Evolutionary conservation across 2,797 vertebrate species (phyloP).

Genomic region (Nyctalus aviator): DNA sequence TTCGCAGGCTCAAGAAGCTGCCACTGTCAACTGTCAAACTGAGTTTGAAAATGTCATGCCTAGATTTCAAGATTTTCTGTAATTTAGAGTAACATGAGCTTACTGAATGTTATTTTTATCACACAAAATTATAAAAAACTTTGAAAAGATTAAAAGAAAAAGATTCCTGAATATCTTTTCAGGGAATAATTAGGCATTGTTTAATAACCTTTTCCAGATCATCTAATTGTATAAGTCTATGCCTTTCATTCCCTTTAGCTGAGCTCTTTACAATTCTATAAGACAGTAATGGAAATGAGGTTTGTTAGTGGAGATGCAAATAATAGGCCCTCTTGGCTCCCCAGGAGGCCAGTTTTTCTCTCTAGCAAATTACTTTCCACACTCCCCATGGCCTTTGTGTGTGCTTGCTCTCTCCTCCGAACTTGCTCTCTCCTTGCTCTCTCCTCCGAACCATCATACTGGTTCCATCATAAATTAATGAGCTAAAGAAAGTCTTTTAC

Average conservation of each 20-base stretch:
- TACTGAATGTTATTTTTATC: no score
- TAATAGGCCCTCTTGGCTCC: neutral
- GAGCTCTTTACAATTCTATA: conserved; percentile 38
- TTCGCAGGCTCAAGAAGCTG: neutral
- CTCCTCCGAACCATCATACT: neutral
- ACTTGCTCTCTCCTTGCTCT: neutral
- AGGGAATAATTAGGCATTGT: conserved; percentile 26
- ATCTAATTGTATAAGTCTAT: conserved; percentile 25
- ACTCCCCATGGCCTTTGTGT: rapidly evolving
- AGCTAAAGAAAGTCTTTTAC: neutral
- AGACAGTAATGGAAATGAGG: conserved; percentile 37
- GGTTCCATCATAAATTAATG: neutral
- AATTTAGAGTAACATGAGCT: neutral
- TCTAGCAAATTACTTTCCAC: neutral
- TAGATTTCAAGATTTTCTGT: neutral
- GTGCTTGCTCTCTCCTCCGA: neutral
- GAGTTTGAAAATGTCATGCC: neutral
- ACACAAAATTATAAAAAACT: no score
- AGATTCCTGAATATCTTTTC: conserved; percentile 1
- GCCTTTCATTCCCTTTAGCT: conserved; percentile 39
- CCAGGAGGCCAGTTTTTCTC: neutral
- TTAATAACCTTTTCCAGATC: conserved; percentile 23
- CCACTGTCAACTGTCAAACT: neutral
- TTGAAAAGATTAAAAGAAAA: neutral
- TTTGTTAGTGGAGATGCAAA: conserved; percentile 42